Conservation (phyloP, 2,113 vertebrate genomes). For the Sylvia atricapilla region DNA sequence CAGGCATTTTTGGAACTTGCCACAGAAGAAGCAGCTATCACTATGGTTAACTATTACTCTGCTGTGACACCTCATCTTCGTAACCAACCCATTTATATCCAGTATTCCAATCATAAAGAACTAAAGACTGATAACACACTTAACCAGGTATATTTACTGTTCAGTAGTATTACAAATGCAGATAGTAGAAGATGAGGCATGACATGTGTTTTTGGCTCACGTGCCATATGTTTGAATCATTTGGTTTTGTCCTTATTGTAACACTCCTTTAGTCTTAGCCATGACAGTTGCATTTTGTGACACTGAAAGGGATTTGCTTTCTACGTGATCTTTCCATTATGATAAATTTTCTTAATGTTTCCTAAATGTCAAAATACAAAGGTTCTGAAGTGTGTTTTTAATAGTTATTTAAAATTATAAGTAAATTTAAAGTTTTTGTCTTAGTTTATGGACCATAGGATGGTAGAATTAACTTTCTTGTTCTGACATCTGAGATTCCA, state of each 20-base stretch:
- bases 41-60: slow-evolving; percentile 96
- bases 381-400: neutral
- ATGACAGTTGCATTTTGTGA: neutral
- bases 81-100: slow-evolving; percentile 92
- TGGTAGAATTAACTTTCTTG: neutral
- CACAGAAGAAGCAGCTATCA: slow-evolving; percentile 94
- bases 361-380: neutral
- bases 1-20: slow-evolving; percentile 96
- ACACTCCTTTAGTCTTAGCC: neutral
- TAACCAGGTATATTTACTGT: slow-evolving; percentile 82
- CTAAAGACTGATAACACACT: slow-evolving; percentile 95
- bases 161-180: neutral
- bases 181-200: neutral
- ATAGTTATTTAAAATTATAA: neutral
- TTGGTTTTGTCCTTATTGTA: neutral
- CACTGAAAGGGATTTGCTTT: neutral
- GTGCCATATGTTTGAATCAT: neutral
- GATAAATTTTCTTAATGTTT: neutral
- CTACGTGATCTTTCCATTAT: neutral
- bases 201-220: neutral
- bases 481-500: neutral
- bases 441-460: neutral
- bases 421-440: neutral
- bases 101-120: slow-evolving; percentile 98
- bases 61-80: slow-evolving; percentile 92